Percentiles rank a stretch among this genome's conserved stretches.
Evolutionary conservation across 37 sponge, comb jelly and placozoan species (phyloP).

Genomic region (Axinella damicornis): DNA sequence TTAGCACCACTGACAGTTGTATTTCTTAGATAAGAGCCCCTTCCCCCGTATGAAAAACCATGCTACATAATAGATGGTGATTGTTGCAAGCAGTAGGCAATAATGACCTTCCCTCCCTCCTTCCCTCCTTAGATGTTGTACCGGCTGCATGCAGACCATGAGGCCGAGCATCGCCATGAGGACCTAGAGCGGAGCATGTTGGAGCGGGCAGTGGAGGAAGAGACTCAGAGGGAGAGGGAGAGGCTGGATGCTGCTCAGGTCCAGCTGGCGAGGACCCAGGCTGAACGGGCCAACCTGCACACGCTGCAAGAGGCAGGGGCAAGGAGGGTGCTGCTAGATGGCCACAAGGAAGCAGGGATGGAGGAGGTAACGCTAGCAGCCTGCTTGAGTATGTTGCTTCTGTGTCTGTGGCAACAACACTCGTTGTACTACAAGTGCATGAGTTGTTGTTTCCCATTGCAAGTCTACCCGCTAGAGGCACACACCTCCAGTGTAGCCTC

Average conservation of each 20-base stretch:
- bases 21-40: no score
- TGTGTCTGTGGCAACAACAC: no score
- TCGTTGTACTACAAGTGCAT: no score
- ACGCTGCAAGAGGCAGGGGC: slow-evolving; percentile 23
- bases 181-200: slow-evolving; percentile 31
- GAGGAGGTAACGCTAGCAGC: background rate
- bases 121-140: slow-evolving; percentile 32
- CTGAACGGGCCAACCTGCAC: background rate
- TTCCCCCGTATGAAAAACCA: no score
- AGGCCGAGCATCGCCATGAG: slow-evolving; percentile 13
- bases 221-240: slow-evolving; percentile 42
- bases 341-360: background rate
- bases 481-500: no score
- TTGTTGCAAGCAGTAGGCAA: no score
- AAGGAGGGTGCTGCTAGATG: slow-evolving; percentile 8
- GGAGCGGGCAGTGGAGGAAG: slow-evolving; percentile 45
- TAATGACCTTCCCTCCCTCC: background rate
- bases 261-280: slow-evolving; percentile 19
- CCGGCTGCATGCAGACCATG: slow-evolving; percentile 25
- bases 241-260: slow-evolving; percentile 33
- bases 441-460: no score
- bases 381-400: background rate
- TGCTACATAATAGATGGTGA: no score
- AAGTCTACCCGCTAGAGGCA: no score
- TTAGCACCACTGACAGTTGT: no score